Conservation (phyloP, 2,888 invertebrate genomes). For the Blera fallax region DNA sequence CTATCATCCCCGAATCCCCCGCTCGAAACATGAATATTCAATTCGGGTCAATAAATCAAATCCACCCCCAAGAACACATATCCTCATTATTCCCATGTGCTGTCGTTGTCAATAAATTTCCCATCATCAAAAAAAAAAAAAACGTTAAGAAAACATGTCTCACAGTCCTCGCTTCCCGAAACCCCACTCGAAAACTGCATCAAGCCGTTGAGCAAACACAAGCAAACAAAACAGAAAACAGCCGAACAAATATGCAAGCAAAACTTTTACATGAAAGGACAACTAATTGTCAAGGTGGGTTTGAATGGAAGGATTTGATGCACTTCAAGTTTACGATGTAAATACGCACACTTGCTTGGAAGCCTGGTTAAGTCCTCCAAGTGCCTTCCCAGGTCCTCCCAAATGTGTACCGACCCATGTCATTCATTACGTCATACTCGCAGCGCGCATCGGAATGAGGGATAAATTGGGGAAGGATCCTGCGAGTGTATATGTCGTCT, state of each 20-base stretch:
- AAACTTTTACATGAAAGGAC: slow-evolving; percentile 59
- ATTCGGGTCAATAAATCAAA: slow-evolving; percentile 66
- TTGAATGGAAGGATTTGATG: slow-evolving; percentile 45
- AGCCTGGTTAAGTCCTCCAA: not conserved
- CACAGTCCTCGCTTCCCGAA: not conserved
- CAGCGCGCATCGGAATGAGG: not conserved
- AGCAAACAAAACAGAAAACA: slow-evolving; percentile 38
- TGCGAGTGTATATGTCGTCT: not conserved
- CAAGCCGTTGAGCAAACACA: slow-evolving; percentile 53
- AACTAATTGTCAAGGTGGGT: slow-evolving; percentile 65
- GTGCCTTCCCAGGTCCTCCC: slow-evolving; percentile 22
- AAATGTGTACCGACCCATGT: slow-evolving; percentile 57
- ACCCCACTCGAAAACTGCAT: slow-evolving; percentile 26
- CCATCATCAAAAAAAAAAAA: slow-evolving; percentile 11
- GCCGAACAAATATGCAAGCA: slow-evolving; percentile 33
- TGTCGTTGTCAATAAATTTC: slow-evolving; percentile 51
- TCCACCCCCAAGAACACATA: not conserved
- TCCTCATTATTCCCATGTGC: slow-evolving; percentile 26
- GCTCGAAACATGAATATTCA: slow-evolving; percentile 50
- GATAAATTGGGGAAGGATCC: not conserved
- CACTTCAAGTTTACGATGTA: slow-evolving; percentile 29
- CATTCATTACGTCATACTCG: slow-evolving; percentile 60
- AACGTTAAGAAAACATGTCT: slow-evolving; percentile 36
- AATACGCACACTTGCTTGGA: not conserved
- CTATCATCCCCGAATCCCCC: not conserved